These are phyloP conservation scores for Pipra filicauda DNA, from an alignment of 2,113 vertebrate genomes.

Conservation along the genomic window DNA sequence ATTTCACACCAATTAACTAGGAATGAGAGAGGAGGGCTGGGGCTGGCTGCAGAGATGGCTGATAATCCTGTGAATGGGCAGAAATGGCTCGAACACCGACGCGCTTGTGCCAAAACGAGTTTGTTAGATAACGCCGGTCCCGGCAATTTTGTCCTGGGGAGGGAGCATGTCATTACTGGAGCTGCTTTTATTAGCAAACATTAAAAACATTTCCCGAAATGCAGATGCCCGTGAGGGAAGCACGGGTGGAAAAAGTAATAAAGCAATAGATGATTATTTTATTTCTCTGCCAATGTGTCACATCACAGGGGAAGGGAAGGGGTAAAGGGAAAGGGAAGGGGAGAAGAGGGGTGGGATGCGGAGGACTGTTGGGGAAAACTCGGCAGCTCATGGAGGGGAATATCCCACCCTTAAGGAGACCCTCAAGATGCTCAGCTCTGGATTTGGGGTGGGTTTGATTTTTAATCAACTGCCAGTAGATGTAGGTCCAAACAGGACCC, in stretches of 20 bases:
- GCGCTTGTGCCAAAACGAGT: constrained; percentile 36
- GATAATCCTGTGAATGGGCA: constrained; percentile 62
- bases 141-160: constrained; percentile 28
- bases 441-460: neutral
- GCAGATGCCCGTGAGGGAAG: constrained; percentile 23
- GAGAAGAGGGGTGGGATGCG: neutral
- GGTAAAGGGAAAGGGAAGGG: neutral
- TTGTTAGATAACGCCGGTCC: constrained; percentile 52
- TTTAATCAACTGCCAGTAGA: neutral
- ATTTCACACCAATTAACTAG: constrained; percentile 78
- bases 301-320: neutral
- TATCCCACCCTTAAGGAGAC: neutral
- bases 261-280: constrained; percentile 28
- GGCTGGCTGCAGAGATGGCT: constrained; percentile 61
- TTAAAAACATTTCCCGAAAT: constrained; percentile 50
- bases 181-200: constrained; percentile 56
- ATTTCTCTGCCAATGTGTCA: neutral
- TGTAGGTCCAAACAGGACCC: neutral
- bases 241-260: constrained; percentile 32
- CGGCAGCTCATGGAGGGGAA: neutral
- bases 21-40: constrained; percentile 71
- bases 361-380: neutral
- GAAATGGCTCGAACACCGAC: constrained; percentile 20
- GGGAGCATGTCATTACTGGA: constrained; percentile 46
- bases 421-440: neutral